Conservation (phyloP, 2,113 vertebrate genomes). For the Romanogobio albipinnatus region DNA sequence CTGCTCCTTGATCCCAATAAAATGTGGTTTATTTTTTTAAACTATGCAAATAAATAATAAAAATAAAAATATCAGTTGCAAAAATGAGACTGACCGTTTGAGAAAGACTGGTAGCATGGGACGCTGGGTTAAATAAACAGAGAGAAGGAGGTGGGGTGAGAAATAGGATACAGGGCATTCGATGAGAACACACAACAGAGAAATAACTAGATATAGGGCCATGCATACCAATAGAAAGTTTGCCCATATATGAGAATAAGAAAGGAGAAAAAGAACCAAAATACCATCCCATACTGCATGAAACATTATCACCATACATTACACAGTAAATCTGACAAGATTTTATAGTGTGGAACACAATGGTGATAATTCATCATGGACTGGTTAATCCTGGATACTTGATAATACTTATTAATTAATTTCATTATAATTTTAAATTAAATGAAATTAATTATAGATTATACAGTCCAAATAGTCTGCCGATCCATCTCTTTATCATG, state of each 20-base stretch:
- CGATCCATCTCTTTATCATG: neutral
- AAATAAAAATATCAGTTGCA: conserved; percentile 56
- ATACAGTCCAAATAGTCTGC: neutral
- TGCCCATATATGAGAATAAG: neutral
- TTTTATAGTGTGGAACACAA: neutral
- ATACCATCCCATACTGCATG: neutral
- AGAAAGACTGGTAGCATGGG: conserved; percentile 60
- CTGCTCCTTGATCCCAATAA: conserved; percentile 60
- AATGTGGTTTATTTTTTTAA: conserved; percentile 66
- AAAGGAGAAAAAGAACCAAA: neutral
- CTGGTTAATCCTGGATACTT: neutral
- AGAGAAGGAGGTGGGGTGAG: neutral
- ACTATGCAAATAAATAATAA: conserved; percentile 68
- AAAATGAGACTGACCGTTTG: conserved; percentile 59
- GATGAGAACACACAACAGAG: neutral
- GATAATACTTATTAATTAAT: neutral
- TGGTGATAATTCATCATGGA: neutral
- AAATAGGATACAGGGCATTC: neutral
- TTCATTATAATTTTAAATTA: neutral
- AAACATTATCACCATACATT: neutral
- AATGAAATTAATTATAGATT: neutral
- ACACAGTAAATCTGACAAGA: neutral
- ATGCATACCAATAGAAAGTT: neutral
- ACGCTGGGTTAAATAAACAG: conserved; percentile 32
- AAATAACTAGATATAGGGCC: neutral